Conservation (phyloP, 2,888 invertebrate genomes). For the Globia sparganii region DNA sequence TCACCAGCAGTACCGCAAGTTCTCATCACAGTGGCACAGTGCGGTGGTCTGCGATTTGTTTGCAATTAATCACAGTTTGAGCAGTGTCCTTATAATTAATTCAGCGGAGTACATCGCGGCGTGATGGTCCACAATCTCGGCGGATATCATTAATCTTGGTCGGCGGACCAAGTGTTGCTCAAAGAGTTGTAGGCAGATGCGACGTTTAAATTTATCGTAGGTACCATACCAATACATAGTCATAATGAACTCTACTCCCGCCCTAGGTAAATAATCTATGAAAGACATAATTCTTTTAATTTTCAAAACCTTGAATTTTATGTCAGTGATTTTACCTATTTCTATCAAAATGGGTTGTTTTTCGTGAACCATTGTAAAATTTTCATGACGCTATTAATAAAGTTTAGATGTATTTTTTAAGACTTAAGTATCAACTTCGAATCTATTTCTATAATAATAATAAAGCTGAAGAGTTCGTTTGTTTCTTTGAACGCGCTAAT, state of each 20-base stretch:
- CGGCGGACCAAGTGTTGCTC: slow-evolving; percentile 47
- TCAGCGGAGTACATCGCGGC: slow-evolving; percentile 50
- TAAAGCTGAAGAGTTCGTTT: too few species aligned
- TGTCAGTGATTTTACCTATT: neutral
- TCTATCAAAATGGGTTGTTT: neutral
- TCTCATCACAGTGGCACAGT: slow-evolving; percentile 12
- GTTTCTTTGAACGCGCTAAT: too few species aligned
- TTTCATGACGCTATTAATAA: neutral
- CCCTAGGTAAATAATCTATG: too few species aligned
- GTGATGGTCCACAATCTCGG: slow-evolving; percentile 58
- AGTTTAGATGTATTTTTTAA: neutral
- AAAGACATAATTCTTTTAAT: too few species aligned
- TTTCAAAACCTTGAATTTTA: neutral
- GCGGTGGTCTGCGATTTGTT: slow-evolving; percentile 58
- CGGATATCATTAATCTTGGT: slow-evolving; percentile 67
- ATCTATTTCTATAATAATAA: too few species aligned
- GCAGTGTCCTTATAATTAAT: slow-evolving; percentile 64
- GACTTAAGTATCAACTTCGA: too few species aligned
- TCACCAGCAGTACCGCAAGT: neutral
- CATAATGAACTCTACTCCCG: neutral
- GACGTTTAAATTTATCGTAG: slow-evolving; percentile 5
- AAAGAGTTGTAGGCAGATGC: slow-evolving; percentile 49
- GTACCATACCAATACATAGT: neutral
- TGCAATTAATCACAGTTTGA: slow-evolving; percentile 65
- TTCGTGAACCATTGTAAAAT: neutral